Conservation (phyloP, 2,888 invertebrate species). For the Chrysomela aeneicollis region DNA sequence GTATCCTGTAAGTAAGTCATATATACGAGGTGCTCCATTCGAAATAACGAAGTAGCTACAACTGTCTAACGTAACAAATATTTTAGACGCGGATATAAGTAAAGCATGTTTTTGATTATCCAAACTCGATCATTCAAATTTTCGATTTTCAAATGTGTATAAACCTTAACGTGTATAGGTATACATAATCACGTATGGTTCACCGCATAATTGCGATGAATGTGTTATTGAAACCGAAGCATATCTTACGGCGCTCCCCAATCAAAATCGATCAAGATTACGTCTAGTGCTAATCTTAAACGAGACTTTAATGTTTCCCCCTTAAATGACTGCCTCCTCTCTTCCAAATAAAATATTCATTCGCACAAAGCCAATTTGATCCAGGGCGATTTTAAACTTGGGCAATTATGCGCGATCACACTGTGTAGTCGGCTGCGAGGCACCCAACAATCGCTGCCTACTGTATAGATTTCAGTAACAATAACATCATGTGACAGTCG, state of each 20-base stretch:
- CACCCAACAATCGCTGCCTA: constrained; percentile 56
- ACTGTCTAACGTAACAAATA: no score
- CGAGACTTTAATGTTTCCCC: constrained; percentile 56
- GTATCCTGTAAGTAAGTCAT: no score
- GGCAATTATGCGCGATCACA: constrained; percentile 62
- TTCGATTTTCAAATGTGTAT: no score
- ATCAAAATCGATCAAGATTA: constrained; percentile 1
- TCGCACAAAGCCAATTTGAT: constrained; percentile 60
- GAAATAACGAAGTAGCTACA: no score
- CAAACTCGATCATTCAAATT: no score
- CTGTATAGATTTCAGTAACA: constrained; percentile 60
- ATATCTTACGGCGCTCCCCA: neutral
- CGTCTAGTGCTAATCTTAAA: constrained; percentile 51
- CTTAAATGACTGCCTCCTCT: constrained; percentile 52
- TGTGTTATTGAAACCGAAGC: neutral
- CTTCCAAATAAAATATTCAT: constrained; percentile 60
- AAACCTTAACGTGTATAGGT: no score
- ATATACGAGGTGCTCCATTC: no score
- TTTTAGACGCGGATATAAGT: no score
- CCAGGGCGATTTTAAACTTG: constrained; percentile 57
- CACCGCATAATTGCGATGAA: no score
- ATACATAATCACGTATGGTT: no score
- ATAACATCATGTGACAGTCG: constrained; percentile 61
- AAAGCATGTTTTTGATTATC: no score
- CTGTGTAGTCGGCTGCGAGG: constrained; percentile 51